Conservation (phyloP, 2,797 vertebrate species). For the Aphelocoma californica region DNA sequence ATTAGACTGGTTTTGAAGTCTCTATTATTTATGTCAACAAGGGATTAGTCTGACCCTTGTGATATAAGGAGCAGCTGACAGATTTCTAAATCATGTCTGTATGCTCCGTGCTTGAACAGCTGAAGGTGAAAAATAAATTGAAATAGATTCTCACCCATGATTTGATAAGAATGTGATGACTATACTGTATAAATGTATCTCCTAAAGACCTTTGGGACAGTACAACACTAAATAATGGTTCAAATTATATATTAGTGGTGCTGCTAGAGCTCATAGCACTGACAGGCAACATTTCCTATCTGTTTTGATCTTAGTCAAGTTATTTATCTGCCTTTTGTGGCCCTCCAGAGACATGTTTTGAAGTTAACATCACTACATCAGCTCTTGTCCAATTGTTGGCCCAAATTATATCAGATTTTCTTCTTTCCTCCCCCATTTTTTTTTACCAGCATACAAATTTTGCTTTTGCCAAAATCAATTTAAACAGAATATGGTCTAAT, state of each 20-base stretch:
- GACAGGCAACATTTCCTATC: not conserved
- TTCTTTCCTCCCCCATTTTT: not conserved
- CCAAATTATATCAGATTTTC: not conserved
- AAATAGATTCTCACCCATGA: not conserved
- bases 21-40: not conserved
- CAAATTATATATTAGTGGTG: not conserved
- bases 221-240: not conserved
- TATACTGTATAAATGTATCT: not conserved
- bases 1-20: not conserved
- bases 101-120: not conserved
- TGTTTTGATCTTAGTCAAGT: conserved; percentile 1
- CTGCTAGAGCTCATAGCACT: not conserved
- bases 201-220: conserved; percentile 7
- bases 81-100: not conserved
- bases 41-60: not conserved
- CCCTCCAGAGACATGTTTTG: not conserved
- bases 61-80: not conserved
- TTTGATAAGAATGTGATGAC: not conserved
- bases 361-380: not conserved
- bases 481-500: not conserved
- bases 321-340: not conserved
- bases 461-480: not conserved
- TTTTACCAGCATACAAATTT: not conserved
- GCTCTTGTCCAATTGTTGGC: not conserved
- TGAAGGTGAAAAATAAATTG: conserved; percentile 24